phyloP scores from a whole-genome alignment of 2,888 invertebrate species.

The Acholoe squamosa region DNA sequence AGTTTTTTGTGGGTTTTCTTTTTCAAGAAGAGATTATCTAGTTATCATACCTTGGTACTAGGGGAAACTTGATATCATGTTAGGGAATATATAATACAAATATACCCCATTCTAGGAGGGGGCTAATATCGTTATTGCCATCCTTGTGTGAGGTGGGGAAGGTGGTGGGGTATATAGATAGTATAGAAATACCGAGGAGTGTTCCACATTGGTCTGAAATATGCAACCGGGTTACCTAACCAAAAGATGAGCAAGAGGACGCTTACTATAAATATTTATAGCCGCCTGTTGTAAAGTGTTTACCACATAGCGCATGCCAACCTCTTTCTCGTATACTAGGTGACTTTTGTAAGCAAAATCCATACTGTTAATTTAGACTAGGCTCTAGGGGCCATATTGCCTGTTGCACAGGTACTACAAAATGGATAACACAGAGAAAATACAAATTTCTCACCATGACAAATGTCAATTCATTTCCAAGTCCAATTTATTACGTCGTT shows the following conservation, averaged over 20 bases:
- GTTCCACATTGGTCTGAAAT: constrained; percentile 20
- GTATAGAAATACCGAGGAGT: constrained; percentile 7
- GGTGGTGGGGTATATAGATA: not conserved
- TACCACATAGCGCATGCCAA: constrained; percentile 5
- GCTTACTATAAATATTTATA: constrained; percentile 27
- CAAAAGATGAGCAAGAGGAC: constrained; percentile 27
- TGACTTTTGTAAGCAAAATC: constrained; percentile 4
- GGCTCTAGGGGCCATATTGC: not conserved
- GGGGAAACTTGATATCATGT: too few species aligned
- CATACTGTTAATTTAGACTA: constrained; percentile 10
- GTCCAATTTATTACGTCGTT: too few species aligned
- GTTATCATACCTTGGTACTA: too few species aligned
- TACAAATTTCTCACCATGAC: not conserved
- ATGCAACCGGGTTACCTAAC: constrained; percentile 21
- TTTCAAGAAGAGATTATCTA: too few species aligned
- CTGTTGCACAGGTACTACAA: not conserved
- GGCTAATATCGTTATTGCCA: not conserved
- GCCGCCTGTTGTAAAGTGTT: constrained; percentile 19
- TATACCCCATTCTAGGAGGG: too few species aligned
- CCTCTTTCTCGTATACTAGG: not conserved
- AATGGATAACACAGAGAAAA: not conserved
- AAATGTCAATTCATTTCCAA: not conserved
- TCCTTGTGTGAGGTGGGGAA: not conserved
- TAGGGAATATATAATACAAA: too few species aligned
- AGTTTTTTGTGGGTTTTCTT: too few species aligned